Conservation (phyloP, 2,888 invertebrate species). For the Campaea margaritaria region DNA sequence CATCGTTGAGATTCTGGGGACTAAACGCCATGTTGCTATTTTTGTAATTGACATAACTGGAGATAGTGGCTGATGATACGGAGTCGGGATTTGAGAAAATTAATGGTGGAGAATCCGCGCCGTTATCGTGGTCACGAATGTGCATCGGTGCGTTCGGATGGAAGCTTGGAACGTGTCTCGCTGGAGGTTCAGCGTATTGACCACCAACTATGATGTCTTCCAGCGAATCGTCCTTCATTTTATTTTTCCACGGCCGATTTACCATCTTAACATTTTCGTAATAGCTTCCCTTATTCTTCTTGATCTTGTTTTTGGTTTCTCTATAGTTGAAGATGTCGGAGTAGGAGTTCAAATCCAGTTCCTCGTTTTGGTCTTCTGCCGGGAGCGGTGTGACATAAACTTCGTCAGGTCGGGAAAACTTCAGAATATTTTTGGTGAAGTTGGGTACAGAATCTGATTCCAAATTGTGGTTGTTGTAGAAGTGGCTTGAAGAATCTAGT, state of each 20-base stretch:
- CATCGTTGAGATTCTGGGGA: constrained; percentile 80
- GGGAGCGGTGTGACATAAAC: constrained; percentile 42
- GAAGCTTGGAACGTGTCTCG: constrained; percentile 59
- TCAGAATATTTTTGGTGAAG: constrained; percentile 49
- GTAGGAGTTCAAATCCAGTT: constrained; percentile 47
- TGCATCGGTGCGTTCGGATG: constrained; percentile 53
- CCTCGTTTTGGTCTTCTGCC: constrained; percentile 44
- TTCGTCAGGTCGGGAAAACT: constrained; percentile 47
- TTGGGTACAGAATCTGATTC: constrained; percentile 47
- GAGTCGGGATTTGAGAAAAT: constrained; percentile 52
- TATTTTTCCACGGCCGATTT: constrained; percentile 56
- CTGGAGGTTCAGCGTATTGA: constrained; percentile 77
- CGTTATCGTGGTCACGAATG: constrained; percentile 47
- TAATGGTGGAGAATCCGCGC: constrained; percentile 48
- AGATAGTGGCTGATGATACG: constrained; percentile 58
- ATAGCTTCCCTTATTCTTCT: constrained; percentile 49
- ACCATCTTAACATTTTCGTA: constrained; percentile 45
- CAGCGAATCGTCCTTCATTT: constrained; percentile 34
- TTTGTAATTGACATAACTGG: constrained; percentile 77
- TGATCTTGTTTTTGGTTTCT: constrained; percentile 46
- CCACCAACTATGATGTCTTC: constrained; percentile 70
- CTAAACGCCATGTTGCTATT: constrained; percentile 79
- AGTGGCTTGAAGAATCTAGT: constrained; percentile 40
- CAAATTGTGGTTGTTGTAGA: constrained; percentile 43
- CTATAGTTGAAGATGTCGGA: constrained; percentile 49